Percentiles rank a stretch among this genome's conserved stretches.
These are phyloP conservation scores for Cheilosia pagana DNA, from an alignment of 2,888 invertebrate species.

Conservation along the genomic window DNA sequence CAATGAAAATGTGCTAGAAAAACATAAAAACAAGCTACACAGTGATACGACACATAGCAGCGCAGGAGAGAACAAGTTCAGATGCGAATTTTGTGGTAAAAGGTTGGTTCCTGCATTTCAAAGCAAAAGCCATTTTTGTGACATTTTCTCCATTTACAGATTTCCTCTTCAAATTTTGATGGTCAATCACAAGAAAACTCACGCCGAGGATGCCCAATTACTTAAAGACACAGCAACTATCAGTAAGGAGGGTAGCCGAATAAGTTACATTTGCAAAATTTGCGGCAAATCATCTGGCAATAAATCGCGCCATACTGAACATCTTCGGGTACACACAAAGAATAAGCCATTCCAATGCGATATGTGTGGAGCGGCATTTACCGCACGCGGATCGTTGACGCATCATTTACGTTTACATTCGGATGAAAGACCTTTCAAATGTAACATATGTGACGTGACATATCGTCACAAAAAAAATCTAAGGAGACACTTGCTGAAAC, in stretches of 20 bases:
- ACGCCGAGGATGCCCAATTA: constrained; percentile 32
- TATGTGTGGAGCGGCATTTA: constrained; percentile 48
- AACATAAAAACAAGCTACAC: constrained; percentile 47
- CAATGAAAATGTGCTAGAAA: constrained; percentile 12
- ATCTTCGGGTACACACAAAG: constrained; percentile 58
- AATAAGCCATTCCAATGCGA: constrained; percentile 53
- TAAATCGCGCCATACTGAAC: constrained; percentile 53
- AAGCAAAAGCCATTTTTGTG: neutral
- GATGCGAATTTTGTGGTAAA: constrained; percentile 52
- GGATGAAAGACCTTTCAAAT: constrained; percentile 55
- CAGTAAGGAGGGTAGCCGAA: constrained; percentile 17
- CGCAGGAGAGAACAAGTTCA: constrained; percentile 14
- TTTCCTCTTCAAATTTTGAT: constrained; percentile 60
- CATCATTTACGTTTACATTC: constrained; percentile 52
- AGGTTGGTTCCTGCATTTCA: constrained; percentile 3
- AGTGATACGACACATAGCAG: neutral
- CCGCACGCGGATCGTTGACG: constrained; percentile 36
- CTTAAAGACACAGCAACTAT: constrained; percentile 43
- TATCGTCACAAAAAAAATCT: constrained; percentile 62
- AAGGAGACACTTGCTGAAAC: constrained; percentile 50
- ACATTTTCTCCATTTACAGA: constrained; percentile 18
- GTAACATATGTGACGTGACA: constrained; percentile 56
- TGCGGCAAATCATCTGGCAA: constrained; percentile 49
- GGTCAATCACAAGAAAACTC: constrained; percentile 63
- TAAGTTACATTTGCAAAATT: constrained; percentile 40